Percentiles rank a stretch among this genome's conserved stretches.
These are phyloP conservation scores for Teleogryllus occipitalis DNA, from an alignment of 1,140 invertebrate species.

Conservation along the genomic window DNA sequence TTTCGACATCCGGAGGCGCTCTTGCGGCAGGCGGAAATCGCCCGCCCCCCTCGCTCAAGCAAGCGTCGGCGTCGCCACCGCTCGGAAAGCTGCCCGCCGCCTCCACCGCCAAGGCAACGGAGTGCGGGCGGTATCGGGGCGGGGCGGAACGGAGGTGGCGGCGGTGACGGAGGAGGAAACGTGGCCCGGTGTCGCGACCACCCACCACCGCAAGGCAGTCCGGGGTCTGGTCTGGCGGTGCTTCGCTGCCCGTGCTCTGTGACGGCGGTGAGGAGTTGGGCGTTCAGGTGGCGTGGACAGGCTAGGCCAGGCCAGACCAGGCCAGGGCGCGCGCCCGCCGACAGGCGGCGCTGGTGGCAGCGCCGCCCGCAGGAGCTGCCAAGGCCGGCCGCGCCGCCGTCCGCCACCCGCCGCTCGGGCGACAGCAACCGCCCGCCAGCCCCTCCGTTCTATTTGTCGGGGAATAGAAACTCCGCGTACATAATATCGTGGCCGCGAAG, in stretches of 20 bases:
- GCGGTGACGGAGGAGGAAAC: too few species aligned
- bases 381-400: neutral
- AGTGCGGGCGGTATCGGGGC: neutral
- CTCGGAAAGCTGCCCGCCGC: neutral
- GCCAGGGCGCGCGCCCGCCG: too few species aligned
- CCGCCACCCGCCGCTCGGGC: neutral
- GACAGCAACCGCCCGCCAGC: neutral
- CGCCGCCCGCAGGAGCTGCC: neutral
- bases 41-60: neutral
- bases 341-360: too few species aligned
- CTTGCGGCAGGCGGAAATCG: neutral
- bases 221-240: too few species aligned
- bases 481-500: neutral
- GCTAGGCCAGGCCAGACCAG: neutral
- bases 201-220: too few species aligned
- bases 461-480: neutral
- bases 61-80: neutral
- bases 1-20: neutral
- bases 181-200: too few species aligned
- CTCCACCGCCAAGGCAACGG: neutral
- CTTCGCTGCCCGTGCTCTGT: too few species aligned
- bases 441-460: neutral
- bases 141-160: too few species aligned
- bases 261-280: too few species aligned
- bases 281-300: neutral